A percentile compares a stretch with the other conserved stretches of the same genome.
These are phyloP conservation scores for Drosophila grimshawi DNA, from an alignment of 1,140 invertebrate species.

Conservation along the genomic window DNA sequence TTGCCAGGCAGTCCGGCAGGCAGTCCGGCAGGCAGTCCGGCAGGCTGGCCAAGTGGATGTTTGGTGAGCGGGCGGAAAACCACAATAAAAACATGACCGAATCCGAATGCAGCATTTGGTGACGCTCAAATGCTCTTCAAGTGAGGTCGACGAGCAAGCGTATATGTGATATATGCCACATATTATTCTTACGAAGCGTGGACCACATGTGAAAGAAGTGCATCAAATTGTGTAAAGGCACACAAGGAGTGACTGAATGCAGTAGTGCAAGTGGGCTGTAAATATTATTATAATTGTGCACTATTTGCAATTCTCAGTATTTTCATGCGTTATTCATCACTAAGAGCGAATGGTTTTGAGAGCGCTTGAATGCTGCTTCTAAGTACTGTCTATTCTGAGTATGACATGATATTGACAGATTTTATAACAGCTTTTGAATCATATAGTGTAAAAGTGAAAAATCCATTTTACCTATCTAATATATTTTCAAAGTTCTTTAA, in stretches of 20 bases:
- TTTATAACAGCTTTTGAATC: no score
- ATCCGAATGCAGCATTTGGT: conserved; percentile 26
- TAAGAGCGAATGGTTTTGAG: not conserved
- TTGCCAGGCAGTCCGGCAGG: not conserved
- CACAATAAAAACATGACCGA: conserved; percentile 30
- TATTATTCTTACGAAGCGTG: conserved; percentile 23
- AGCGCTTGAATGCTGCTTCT: not conserved
- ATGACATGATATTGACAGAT: not conserved
- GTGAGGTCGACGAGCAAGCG: conserved; percentile 12
- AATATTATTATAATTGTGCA: not conserved
- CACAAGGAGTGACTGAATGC: not conserved
- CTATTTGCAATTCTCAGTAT: not conserved
- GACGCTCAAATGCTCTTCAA: conserved; percentile 42
- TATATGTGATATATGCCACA: conserved; percentile 25
- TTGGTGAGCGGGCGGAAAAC: conserved; percentile 1
- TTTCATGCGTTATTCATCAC: not conserved
- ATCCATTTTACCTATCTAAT: no score
- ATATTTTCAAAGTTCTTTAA: no score
- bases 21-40: not conserved
- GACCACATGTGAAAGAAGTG: not conserved
- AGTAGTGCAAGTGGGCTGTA: conserved; percentile 4
- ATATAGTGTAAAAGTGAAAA: no score
- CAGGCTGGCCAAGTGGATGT: not conserved
- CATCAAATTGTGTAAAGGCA: not conserved
- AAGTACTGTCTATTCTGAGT: not conserved